Evolutionary conservation across 2,113 vertebrate genomes (phyloP), one percentile per base, ranked within the genome.

Genomic region (Tenrec ecaudatus): DNA sequence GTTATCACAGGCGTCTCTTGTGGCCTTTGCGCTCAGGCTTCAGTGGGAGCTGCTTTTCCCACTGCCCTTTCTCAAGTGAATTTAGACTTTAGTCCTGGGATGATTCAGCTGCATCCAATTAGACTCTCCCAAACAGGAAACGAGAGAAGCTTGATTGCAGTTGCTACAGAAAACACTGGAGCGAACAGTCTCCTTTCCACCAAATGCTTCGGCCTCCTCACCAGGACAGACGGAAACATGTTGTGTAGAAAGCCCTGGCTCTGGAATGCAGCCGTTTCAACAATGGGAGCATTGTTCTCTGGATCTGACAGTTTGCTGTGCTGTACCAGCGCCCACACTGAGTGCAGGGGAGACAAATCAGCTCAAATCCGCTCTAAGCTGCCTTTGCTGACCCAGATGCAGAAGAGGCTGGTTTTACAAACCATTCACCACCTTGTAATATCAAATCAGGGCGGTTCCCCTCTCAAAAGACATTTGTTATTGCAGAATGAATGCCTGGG

Each of bases 91-190:
- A 22, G 40, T 1, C 16, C 27, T 77, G 83, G 64, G 27, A 25
- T 40, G 66, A 31, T 86, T 76, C 95, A 91, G 95, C 94, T 97
- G 96, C 88, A 94, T 96, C 91, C 95, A 97, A 95, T 97, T 97
- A 96, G 68, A 71, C 76, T 82, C 75, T 88, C 95, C 93, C 92
- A 87, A 95, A 90, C 94, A 95, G 94, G 91, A 97, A 95, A 89
- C 86, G 91, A 96, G 96, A 94, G 83, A 94, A 95, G 68, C 90
- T 22, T 25, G 60, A 8, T 10, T 23, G 36, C 19, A 43, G 69
- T 77, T 10, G 25, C 79, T 88, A 62, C 62, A 88, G 90, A 96
- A 93, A 86, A 8, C 2, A 17, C 2, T 9, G 93, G 87, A 23
- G 88, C 75, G 77, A 71, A 60, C 40, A 33, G 11, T 33, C 93